Conservation (phyloP, 2,888 invertebrate genomes). For the Aphodius sticticus region DNA sequence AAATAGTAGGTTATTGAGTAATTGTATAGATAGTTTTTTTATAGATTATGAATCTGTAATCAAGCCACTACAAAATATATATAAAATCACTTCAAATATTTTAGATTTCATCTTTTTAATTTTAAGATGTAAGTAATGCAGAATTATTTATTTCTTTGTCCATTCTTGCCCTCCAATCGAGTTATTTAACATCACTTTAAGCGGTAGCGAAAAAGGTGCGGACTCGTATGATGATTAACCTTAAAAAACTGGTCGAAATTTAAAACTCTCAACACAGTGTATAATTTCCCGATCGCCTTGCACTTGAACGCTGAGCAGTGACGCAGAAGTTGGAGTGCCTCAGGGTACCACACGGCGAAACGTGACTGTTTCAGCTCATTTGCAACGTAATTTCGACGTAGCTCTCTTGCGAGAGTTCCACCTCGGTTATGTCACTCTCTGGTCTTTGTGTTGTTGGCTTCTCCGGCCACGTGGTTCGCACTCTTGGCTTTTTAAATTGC, state of each 20-base stretch:
- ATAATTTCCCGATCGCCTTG: not conserved
- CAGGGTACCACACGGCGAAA: not conserved
- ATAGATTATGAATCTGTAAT: too few species aligned
- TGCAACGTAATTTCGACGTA: not conserved
- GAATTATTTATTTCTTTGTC: too few species aligned
- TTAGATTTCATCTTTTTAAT: too few species aligned
- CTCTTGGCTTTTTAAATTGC: not conserved
- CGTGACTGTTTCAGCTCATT: conserved; percentile 4
- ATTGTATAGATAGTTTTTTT: too few species aligned
- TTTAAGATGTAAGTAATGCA: too few species aligned
- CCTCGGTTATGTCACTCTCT: not conserved
- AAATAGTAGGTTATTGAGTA: too few species aligned
- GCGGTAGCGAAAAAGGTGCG: not conserved
- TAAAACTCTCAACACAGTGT: not conserved
- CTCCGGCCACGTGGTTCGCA: not conserved
- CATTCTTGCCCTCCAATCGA: not conserved
- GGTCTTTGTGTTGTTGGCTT: not conserved
- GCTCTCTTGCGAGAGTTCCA: not conserved
- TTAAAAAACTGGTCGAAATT: conserved; percentile 4
- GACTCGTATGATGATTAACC: not conserved
- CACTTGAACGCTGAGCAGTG: not conserved
- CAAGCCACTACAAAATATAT: too few species aligned
- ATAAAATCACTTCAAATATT: too few species aligned
- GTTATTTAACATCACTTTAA: not conserved
- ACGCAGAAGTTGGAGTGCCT: conserved; percentile 4